These are phyloP conservation scores for Radopholus similis DNA, from an alignment of 1,140 invertebrate species.

Conservation along the genomic window DNA sequence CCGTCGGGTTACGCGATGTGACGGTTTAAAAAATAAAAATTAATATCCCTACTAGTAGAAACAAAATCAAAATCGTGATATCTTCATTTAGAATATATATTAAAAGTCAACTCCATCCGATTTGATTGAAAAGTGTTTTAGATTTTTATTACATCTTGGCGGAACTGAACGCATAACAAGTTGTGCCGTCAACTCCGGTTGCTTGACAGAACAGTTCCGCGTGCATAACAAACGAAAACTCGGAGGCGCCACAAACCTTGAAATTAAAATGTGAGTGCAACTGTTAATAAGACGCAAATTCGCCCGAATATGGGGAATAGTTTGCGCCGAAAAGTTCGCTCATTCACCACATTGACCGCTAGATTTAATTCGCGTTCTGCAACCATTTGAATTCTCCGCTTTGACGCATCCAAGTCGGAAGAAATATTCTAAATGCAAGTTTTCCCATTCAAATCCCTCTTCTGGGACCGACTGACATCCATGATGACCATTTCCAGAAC, in stretches of 20 bases:
- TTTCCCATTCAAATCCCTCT: neutral
- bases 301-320: neutral
- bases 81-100: too few species aligned
- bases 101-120: too few species aligned
- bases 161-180: constrained; percentile 22
- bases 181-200: neutral
- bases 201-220: constrained; percentile 23
- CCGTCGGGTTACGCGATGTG: neutral
- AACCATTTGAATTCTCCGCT: constrained; percentile 17
- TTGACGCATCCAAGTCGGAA: constrained; percentile 22
- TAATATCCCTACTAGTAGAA: too few species aligned
- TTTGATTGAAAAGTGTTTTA: too few species aligned
- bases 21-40: too few species aligned
- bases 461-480: too few species aligned
- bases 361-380: neutral
- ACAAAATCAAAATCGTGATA: too few species aligned
- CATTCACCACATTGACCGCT: constrained; percentile 7
- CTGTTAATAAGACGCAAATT: neutral
- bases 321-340: neutral
- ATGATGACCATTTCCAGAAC: neutral
- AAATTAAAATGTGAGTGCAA: neutral
- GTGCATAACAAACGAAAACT: constrained; percentile 32
- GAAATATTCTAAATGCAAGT: constrained; percentile 18
- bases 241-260: constrained; percentile 15
- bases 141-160: constrained; percentile 5